Evolutionary conservation across 2,797 vertebrate genomes (phyloP).

Genomic region (Ficedula albicollis): DNA sequence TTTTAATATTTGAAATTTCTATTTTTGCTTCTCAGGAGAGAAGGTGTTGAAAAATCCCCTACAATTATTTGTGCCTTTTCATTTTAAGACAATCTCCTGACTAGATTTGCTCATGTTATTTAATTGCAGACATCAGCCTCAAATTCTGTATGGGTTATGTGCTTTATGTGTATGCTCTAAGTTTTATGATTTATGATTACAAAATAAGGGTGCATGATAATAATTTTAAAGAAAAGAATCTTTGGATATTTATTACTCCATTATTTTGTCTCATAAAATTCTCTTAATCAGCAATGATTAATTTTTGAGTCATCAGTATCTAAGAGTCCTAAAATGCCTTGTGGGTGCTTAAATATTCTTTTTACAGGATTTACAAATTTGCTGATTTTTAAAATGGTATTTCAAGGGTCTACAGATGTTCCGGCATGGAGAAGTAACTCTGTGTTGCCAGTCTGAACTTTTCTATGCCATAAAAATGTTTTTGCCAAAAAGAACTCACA

Average conservation of each 20-base stretch:
- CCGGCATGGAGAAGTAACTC: not conserved
- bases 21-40: not conserved
- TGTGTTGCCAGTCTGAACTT: not conserved
- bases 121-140: not conserved
- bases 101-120: not conserved
- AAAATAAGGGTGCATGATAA: not conserved
- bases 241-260: not conserved
- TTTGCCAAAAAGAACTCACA: not conserved
- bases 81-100: not conserved
- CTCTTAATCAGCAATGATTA: constrained; percentile 9
- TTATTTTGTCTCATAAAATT: constrained; percentile 23
- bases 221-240: not conserved
- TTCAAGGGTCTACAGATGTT: not conserved
- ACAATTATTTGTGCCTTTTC: not conserved
- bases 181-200: not conserved
- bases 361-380: not conserved
- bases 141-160: not conserved
- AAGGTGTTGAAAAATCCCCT: not conserved
- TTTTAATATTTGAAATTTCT: not conserved
- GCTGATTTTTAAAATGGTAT: constrained; percentile 11
- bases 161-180: not conserved
- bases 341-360: not conserved
- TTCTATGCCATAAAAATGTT: not conserved
- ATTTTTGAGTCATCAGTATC: constrained; percentile 21
- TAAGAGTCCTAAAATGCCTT: not conserved